Evolutionary conservation across 2,888 invertebrate species (phyloP).

Genomic region (Leptinotarsa tumamoca): DNA sequence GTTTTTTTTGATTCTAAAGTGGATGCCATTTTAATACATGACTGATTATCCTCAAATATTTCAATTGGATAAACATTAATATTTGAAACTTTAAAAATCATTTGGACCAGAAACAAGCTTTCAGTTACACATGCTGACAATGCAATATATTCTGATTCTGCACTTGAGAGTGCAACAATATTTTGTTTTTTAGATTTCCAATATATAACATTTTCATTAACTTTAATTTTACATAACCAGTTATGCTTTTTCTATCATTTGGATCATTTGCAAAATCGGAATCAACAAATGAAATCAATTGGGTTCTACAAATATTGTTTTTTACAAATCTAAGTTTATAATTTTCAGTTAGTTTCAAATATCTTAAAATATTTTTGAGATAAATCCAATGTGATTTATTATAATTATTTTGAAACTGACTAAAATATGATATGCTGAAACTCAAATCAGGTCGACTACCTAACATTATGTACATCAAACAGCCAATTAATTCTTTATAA

Average conservation of each 20-base stretch:
- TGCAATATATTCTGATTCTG: slow-evolving; percentile 43
- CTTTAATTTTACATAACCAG: slow-evolving; percentile 44
- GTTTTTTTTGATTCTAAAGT: no score
- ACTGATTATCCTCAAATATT: not conserved
- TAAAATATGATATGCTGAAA: no score
- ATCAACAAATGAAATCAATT: no score
- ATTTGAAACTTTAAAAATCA: slow-evolving; percentile 27
- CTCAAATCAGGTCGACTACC: slow-evolving; percentile 37
- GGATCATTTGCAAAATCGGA: slow-evolving; percentile 24
- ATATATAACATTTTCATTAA: slow-evolving; percentile 42
- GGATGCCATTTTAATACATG: no score
- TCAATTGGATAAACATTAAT: slow-evolving; percentile 34
- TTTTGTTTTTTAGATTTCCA: no score
- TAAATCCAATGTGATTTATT: slow-evolving; percentile 33
- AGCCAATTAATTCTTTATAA: slow-evolving; percentile 44
- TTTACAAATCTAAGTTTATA: slow-evolving; percentile 33
- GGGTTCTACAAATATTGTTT: slow-evolving; percentile 31
- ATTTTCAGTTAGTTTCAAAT: not conserved
- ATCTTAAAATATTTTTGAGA: not conserved
- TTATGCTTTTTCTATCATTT: slow-evolving; percentile 45
- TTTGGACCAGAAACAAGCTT: slow-evolving; percentile 38
- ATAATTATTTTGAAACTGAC: no score
- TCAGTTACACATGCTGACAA: slow-evolving; percentile 44
- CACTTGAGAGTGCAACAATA: no score
- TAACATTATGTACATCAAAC: slow-evolving; percentile 41